Conservation (phyloP, 2,797 vertebrate genomes). For the Hypotaenidia okinawae region DNA sequence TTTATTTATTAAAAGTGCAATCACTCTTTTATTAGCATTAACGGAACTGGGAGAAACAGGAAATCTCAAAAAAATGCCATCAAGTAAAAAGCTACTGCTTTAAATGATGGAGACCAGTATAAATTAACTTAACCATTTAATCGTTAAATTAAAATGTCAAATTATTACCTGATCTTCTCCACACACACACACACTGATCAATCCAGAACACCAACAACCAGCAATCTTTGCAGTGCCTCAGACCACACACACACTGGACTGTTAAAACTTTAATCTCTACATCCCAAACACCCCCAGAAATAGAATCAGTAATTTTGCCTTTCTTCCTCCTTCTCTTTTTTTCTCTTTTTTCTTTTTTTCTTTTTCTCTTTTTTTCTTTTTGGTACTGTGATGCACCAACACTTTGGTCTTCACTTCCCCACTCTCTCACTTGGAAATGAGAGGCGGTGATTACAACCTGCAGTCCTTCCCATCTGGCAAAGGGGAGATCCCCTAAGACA, state of each 20-base stretch:
- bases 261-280: fast-evolving
- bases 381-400: not conserved
- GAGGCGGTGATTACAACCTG: not conserved
- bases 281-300: not conserved
- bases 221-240: not conserved
- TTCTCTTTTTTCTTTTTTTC: too few species aligned
- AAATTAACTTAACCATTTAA: not conserved
- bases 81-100: not conserved
- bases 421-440: not conserved
- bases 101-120: not conserved
- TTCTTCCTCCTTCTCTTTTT: too few species aligned
- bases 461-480: not conserved
- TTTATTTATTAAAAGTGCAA: not conserved
- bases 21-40: not conserved
- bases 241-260: too few species aligned
- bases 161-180: not conserved
- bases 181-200: not conserved
- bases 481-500: not conserved
- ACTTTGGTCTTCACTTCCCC: not conserved
- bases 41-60: not conserved
- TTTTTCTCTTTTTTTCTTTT: fast-evolving
- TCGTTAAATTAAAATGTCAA: not conserved
- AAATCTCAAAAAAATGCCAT: not conserved
- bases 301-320: not conserved
- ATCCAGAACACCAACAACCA: not conserved